These are phyloP conservation scores for Tangara arthus DNA, from an alignment of 2,797 vertebrate species.

Conservation along the genomic window DNA sequence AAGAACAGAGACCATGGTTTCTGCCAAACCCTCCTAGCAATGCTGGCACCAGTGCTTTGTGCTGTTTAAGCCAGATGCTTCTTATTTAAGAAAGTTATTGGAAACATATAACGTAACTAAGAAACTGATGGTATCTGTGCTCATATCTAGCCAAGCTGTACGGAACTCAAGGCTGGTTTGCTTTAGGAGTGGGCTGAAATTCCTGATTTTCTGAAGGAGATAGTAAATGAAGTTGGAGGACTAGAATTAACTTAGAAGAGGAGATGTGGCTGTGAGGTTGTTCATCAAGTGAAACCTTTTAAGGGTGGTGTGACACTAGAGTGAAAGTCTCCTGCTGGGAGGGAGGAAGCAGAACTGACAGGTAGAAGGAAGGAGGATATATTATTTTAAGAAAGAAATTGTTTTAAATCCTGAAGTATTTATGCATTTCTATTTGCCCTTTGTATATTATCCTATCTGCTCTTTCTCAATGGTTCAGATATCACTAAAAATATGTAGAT, in stretches of 20 bases:
- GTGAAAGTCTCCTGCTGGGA: neutral
- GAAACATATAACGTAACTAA: neutral
- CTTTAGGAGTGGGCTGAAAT: neutral
- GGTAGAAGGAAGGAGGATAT: neutral
- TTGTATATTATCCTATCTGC: neutral
- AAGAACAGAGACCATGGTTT: neutral
- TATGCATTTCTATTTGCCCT: neutral
- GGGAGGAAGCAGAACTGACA: neutral
- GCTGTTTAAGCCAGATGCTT: constrained; percentile 16
- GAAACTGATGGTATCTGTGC: neutral
- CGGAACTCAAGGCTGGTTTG: neutral
- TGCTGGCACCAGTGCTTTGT: neutral
- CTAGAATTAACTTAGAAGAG: neutral
- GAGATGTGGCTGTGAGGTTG: neutral
- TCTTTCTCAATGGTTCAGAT: neutral
- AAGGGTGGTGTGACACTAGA: neutral
- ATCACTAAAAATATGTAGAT: neutral
- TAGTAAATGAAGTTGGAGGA: neutral
- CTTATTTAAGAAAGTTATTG: constrained; percentile 12
- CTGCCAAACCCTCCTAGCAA: neutral
- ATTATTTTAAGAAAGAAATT: neutral
- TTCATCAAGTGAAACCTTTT: neutral
- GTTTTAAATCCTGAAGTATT: neutral
- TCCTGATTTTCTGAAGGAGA: neutral
- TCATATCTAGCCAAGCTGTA: neutral